phyloP scores from a whole-genome alignment of 2,888 invertebrate genomes.

The Lasioglossum leucozonium region DNA sequence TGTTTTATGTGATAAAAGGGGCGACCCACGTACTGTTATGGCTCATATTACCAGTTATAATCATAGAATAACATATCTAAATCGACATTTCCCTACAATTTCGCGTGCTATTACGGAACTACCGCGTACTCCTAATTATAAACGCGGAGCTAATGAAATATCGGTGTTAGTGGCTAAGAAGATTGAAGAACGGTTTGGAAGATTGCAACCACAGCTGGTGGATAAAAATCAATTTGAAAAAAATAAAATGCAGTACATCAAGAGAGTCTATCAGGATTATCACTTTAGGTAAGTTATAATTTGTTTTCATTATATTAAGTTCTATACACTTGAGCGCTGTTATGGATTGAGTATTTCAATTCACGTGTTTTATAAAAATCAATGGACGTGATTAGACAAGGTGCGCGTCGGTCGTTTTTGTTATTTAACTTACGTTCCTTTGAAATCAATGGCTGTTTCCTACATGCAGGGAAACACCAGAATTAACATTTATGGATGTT shows the following conservation, averaged over 20 bases:
- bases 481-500: slow-evolving; percentile 84
- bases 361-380: slow-evolving; percentile 28
- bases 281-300: slow-evolving; percentile 87
- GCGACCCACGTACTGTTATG: slow-evolving; percentile 91
- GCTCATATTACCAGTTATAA: slow-evolving; percentile 92
- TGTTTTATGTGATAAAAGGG: slow-evolving; percentile 91
- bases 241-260: slow-evolving; percentile 86
- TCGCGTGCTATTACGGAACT: slow-evolving; percentile 87
- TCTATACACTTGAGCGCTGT: background rate
- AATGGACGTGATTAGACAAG: slow-evolving; percentile 28
- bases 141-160: slow-evolving; percentile 84
- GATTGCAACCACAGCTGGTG: slow-evolving; percentile 88
- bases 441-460: slow-evolving; percentile 76
- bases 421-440: slow-evolving; percentile 45
- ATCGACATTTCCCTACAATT: slow-evolving; percentile 88
- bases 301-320: slow-evolving; percentile 6
- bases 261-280: slow-evolving; percentile 88
- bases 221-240: slow-evolving; percentile 90
- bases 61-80: slow-evolving; percentile 90
- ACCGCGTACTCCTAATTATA: slow-evolving; percentile 86
- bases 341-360: slow-evolving; percentile 19
- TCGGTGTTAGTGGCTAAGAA: slow-evolving; percentile 87
- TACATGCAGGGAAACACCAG: slow-evolving; percentile 84
- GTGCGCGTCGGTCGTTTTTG: slow-evolving; percentile 28
- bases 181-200: slow-evolving; percentile 91